Evolutionary conservation across 35 echinoderm and acorn worm genomes (phyloP), one percentile per base, ranked within the genome.

Genomic region (Apostichopus parvimensis): DNA sequence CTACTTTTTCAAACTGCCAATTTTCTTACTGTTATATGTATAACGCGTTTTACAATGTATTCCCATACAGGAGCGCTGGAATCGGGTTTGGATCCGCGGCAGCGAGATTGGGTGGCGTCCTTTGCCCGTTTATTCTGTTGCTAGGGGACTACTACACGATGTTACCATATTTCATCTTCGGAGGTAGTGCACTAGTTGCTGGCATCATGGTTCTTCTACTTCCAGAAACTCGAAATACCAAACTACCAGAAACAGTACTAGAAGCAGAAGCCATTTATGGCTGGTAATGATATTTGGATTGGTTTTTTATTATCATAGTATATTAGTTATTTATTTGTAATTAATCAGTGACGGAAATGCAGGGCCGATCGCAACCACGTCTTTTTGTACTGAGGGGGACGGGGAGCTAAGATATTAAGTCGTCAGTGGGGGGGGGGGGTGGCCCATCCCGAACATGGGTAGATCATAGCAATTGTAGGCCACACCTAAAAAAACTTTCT

Each of bases 211-310:
- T 80, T 22, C 78, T 80, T 80, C 78, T 80, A 24, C 6, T 80
- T 12, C 78, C 78, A 54, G 78, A 80, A 22, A 80, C 78, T 24
- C 12, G 52, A 54, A 54, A 54, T 22, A 80, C 78, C 13, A 80
- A 54, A 22, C 78, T 80, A 54, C 78, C 78, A 5, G 78, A 80
- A 54, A 80, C 78, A 28, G 4, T 24, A 54, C 10, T 4, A 12
- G 78, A 80, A 80, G 78, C 78, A 80, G 78, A 80, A 80, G 78
- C 22, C 10, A 80, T 80, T 17, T 22, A 54, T 18, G 78, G 78
- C 64, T 68, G 64, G 64, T 68, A 68, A 45, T 4, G 0, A 45
- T 45, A 45, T 45, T 45, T 45, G 3, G 14, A 75, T 22, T 75
- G n/a, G 4, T 75, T 22, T 17, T 17, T 22, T 75, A 6, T 5